Evolutionary conservation across 2,113 vertebrate genomes (phyloP).

Genomic region (Mustela nigripes): DNA sequence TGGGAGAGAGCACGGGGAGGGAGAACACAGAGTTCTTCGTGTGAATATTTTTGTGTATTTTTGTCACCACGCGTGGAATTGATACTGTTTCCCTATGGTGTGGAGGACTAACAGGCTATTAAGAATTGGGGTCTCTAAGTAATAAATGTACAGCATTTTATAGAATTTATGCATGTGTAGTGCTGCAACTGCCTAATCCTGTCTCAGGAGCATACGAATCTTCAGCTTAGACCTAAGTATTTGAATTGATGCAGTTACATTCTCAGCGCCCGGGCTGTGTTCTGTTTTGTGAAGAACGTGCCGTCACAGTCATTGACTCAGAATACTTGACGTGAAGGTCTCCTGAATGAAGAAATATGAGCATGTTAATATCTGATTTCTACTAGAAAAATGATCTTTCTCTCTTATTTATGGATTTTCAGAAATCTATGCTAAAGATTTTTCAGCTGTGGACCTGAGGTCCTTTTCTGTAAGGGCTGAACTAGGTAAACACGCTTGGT

Average conservation of each 20-base stretch:
- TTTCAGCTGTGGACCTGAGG: conserved; percentile 39
- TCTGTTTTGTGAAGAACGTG: neutral
- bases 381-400: conserved; percentile 50
- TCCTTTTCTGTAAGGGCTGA: conserved; percentile 39
- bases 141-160: neutral
- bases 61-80: neutral
- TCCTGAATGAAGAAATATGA: conserved; percentile 53
- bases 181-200: neutral
- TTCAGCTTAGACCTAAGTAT: neutral
- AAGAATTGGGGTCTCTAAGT: neutral
- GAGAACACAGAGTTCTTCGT: neutral
- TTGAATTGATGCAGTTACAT: neutral
- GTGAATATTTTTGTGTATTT: neutral
- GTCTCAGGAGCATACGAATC: neutral
- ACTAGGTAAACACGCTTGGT: conserved; percentile 41
- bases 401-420: conserved; percentile 26
- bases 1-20: neutral
- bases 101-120: neutral
- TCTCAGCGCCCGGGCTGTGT: neutral
- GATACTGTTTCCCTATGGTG: neutral
- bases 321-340: conserved; percentile 4
- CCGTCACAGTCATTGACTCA: neutral
- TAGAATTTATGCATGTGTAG: neutral
- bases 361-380: conserved; percentile 45
- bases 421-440: conserved; percentile 53